Conservation (phyloP, 2,113 vertebrate genomes). For the Osmerus eperlanus region DNA sequence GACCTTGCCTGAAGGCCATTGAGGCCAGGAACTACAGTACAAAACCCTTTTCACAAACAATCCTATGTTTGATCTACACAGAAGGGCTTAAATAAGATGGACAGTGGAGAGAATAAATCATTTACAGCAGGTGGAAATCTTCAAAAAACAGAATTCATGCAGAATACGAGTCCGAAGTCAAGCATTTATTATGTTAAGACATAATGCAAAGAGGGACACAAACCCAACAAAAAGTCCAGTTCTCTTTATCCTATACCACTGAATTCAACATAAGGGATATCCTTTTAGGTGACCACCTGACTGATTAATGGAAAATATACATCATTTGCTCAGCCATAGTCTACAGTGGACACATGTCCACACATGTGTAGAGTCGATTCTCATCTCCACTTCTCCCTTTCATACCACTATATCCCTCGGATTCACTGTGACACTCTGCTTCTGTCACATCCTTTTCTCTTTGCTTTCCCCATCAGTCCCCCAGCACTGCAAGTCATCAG, state of each 20-base stretch:
- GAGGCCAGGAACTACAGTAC: background rate
- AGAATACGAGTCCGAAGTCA: too few relatives aligned
- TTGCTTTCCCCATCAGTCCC: conserved; percentile 61
- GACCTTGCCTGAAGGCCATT: background rate
- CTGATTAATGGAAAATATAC: too few relatives aligned
- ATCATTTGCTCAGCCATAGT: too few relatives aligned
- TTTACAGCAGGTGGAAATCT: background rate
- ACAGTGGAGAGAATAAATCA: background rate
- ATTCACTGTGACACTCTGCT: conserved; percentile 45
- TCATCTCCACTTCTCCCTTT: conserved; percentile 5
- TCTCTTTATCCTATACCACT: too few relatives aligned
- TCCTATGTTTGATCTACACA: background rate
- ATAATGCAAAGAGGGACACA: too few relatives aligned
- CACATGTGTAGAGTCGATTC: too few relatives aligned
- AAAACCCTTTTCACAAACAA: background rate
- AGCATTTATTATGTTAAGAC: too few relatives aligned
- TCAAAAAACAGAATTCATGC: too few relatives aligned
- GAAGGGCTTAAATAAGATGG: background rate
- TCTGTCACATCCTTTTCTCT: conserved; percentile 51
- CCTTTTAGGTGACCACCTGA: too few relatives aligned
- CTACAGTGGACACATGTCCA: too few relatives aligned
- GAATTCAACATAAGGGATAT: too few relatives aligned
- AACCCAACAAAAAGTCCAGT: too few relatives aligned
- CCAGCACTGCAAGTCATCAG: conserved; percentile 43
- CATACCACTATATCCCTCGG: conserved; percentile 45